Percentiles rank a stretch among this genome's conserved stretches.
phyloP scores from a whole-genome alignment of 2,797 vertebrate species.

The Crypturellus tataupa region DNA sequence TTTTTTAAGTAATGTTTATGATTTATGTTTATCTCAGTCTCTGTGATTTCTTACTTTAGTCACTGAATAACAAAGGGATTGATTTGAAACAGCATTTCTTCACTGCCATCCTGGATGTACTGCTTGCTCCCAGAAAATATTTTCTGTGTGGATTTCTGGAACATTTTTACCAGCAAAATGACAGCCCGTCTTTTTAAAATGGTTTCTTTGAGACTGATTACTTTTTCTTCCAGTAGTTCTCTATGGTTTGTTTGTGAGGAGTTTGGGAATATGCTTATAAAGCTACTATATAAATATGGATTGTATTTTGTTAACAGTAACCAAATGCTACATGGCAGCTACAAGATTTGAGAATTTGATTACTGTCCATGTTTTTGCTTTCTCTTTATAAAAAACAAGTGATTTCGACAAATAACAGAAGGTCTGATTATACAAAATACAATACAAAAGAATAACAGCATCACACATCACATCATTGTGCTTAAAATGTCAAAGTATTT shows the following conservation, averaged over 20 bases:
- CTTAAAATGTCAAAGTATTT: neutral
- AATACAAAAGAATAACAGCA: neutral
- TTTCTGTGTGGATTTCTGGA: neutral
- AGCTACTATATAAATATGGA: neutral
- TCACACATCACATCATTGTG: neutral
- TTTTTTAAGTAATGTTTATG: neutral
- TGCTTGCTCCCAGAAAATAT: conserved; percentile 13
- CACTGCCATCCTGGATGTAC: neutral
- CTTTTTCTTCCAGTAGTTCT: neutral
- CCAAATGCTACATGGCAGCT: neutral
- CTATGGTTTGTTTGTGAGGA: neutral
- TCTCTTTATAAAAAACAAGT: neutral
- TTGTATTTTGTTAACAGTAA: neutral
- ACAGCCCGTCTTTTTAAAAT: conserved; percentile 22
- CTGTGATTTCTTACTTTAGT: neutral
- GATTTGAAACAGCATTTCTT: conserved; percentile 18
- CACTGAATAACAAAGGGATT: conserved; percentile 40
- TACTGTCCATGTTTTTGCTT: neutral
- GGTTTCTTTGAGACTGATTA: conserved; percentile 21
- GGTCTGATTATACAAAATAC: neutral
- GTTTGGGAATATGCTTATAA: neutral
- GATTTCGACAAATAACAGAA: neutral
- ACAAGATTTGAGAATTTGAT: neutral
- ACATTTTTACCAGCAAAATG: conserved; percentile 32
- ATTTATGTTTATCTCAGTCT: conserved; percentile 7